Evolutionary conservation across 2,888 invertebrate genomes (phyloP).

Genomic region (Rhagonycha lutea): DNA sequence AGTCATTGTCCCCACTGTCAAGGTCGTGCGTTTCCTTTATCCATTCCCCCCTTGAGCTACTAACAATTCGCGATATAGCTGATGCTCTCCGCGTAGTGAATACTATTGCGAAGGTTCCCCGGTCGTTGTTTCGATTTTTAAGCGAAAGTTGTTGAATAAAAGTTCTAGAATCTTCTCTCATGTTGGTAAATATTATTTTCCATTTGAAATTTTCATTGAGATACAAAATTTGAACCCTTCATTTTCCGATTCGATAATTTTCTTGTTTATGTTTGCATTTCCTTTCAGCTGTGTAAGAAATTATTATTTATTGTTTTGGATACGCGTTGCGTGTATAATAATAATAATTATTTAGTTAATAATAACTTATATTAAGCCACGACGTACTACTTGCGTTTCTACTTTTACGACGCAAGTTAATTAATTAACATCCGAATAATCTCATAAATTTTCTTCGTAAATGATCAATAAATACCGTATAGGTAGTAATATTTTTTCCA

Average conservation of each 20-base stretch:
- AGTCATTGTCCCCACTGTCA: constrained; percentile 44
- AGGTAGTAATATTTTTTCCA: background rate
- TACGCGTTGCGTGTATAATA: background rate
- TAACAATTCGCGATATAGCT: background rate
- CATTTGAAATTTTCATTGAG: background rate
- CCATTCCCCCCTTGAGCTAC: constrained; percentile 23
- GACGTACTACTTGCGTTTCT: background rate
- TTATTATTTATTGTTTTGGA: background rate
- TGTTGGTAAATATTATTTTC: background rate
- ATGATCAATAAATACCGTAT: background rate
- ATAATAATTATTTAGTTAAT: background rate
- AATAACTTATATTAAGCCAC: background rate
- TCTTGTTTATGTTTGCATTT: background rate
- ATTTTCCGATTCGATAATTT: background rate
- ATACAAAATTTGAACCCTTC: background rate
- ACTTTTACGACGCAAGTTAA: background rate
- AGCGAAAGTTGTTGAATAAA: background rate
- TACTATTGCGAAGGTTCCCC: background rate
- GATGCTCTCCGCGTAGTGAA: background rate
- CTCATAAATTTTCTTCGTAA: background rate
- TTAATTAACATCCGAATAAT: background rate
- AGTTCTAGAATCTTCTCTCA: background rate
- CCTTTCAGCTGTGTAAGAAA: background rate
- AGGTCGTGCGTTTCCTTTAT: constrained; percentile 34
- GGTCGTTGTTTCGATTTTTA: background rate